Evolutionary conservation across 2,113 vertebrate genomes (phyloP), one percentile per base, ranked within the genome.

Genomic region (Oplegnathus fasciatus): DNA sequence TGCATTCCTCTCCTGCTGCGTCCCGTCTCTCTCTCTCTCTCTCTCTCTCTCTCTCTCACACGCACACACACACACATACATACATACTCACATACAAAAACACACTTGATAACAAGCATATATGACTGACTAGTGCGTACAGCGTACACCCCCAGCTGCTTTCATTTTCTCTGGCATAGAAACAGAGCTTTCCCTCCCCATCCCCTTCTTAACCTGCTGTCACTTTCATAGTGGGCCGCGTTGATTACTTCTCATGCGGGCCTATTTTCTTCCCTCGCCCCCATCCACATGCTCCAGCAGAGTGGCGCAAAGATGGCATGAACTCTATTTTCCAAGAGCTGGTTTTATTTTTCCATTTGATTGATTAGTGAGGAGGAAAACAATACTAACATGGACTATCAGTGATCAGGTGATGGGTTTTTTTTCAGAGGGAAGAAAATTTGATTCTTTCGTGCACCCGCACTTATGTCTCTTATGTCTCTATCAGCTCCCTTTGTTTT

Each of bases 1-100:
- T 92, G 89, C 92, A 92, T 94, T 94, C 89, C 87, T 84, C 88
- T 89, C 92, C 87, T 81, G 91, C 91, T 94, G 92, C 1, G 87
- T 80, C 82, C 78, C 37, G 28, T 87, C 88, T 75, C 64, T 75
- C 48, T 64, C 64, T 26, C 71, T 22, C 66, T 18, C 71, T 14
- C 57, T 11, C 77, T 46, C 44, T 46, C 44, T 5, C 73, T 17
- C 65, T 17, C 58, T n/a, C 73, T 42, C 61, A 32, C 50, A 20
- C 81, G 58, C 61, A 69, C 52, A 70, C 46, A 73, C 42, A 78
- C 44, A 42, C 48, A 69, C 61, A n/a, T 37, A 34, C 76, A 42
- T 44, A 71, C 77, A 65, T 48, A 40, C 83, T 54, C 52, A 42
- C 64, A 76, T 17, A 72, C 69, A 44, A 0, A 64, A 80, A 80